Evolutionary conservation across 2,113 vertebrate genomes (phyloP).

Genomic region (Turnix velox): DNA sequence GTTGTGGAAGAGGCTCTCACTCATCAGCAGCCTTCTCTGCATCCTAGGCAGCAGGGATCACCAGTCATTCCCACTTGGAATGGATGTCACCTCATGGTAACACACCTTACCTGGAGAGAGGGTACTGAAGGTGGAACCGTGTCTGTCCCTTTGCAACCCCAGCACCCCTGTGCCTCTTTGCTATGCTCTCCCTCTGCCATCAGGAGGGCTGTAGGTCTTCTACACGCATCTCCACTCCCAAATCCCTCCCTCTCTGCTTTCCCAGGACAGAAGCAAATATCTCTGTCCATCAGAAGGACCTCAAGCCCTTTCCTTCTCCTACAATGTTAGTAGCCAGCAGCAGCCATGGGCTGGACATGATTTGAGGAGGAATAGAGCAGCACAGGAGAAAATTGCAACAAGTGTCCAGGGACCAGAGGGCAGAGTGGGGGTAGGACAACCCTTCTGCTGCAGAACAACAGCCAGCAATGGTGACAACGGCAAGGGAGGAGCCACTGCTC

Average conservation of each 20-base stretch:
- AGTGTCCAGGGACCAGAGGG: background rate
- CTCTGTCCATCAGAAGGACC: background rate
- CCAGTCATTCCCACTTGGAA: background rate
- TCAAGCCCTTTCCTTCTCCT: background rate
- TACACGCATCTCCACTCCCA: rapidly evolving
- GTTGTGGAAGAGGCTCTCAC: rapidly evolving
- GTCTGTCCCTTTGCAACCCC: background rate
- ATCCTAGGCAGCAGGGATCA: rapidly evolving
- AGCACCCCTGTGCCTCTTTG: background rate
- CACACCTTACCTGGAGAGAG: background rate
- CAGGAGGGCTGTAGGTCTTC: background rate
- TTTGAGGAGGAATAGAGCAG: background rate
- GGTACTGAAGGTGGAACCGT: background rate
- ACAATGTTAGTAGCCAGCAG: background rate
- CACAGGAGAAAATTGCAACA: background rate
- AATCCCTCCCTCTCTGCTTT: background rate
- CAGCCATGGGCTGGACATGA: background rate
- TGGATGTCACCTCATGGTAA: background rate
- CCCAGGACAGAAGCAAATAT: background rate
- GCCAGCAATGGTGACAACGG: background rate
- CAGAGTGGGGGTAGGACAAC: background rate
- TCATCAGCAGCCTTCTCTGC: background rate
- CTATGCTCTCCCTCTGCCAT: background rate
- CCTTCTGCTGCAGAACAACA: background rate
- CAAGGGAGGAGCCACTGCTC: background rate